Evolutionary conservation across 2,888 invertebrate genomes (phyloP).

Genomic region (Agrochola circellaris): DNA sequence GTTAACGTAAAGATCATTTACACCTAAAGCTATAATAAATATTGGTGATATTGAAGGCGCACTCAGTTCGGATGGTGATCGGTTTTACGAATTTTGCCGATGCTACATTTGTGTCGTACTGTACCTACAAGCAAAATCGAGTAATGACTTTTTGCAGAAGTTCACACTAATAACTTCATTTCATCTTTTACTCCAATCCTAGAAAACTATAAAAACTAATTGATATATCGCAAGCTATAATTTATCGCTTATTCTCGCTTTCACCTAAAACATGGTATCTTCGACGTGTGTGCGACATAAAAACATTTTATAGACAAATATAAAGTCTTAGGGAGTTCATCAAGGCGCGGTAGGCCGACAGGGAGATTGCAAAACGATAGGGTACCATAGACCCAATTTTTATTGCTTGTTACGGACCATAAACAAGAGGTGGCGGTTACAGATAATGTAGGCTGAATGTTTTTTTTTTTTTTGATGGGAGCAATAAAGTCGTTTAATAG

Average conservation of each 20-base stretch:
- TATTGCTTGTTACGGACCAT: slow-evolving; percentile 89
- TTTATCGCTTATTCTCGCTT: slow-evolving; percentile 35
- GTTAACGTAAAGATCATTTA: too few species aligned
- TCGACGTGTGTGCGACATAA: slow-evolving; percentile 79
- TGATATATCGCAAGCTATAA: slow-evolving; percentile 39
- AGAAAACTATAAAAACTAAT: neutral
- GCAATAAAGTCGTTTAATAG: slow-evolving; percentile 83
- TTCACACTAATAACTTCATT: too few species aligned
- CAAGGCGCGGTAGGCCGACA: slow-evolving; percentile 78
- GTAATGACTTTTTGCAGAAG: neutral
- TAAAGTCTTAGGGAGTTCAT: slow-evolving; percentile 87
- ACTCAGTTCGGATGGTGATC: too few species aligned
- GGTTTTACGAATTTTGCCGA: too few species aligned
- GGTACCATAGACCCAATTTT: slow-evolving; percentile 84
- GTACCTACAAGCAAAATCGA: neutral
- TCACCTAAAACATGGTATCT: slow-evolving; percentile 21
- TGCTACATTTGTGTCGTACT: too few species aligned
- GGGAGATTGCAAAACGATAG: slow-evolving; percentile 87
- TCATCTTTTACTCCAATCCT: too few species aligned
- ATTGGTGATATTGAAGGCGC: too few species aligned
- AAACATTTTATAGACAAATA: slow-evolving; percentile 86
- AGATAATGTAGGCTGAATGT: slow-evolving; percentile 83
- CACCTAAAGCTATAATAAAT: too few species aligned
- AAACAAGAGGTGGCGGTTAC: slow-evolving; percentile 84
- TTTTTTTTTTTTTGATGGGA: slow-evolving; percentile 74